phyloP scores from a whole-genome alignment of 2,113 vertebrate genomes.

The Lophochroa leadbeateri region DNA sequence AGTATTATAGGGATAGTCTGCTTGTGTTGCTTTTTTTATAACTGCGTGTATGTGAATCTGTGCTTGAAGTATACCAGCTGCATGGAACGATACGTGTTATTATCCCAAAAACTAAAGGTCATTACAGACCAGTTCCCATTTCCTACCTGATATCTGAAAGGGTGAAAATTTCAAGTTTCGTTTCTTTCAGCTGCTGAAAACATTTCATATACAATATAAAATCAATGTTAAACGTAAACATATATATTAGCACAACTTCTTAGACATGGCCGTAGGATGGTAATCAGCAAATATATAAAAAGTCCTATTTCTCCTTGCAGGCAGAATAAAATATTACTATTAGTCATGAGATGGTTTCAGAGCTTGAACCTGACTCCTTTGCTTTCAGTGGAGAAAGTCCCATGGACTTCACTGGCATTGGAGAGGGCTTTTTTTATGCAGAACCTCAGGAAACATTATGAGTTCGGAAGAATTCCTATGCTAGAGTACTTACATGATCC shows the following conservation, averaged over 20 bases:
- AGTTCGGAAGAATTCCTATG: neutral
- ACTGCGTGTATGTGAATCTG: neutral
- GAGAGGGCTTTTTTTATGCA: neutral
- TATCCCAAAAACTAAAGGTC: neutral
- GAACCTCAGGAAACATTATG: neutral
- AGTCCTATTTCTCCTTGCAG: neutral
- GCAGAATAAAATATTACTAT: neutral
- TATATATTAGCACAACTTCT: neutral
- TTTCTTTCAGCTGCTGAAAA: neutral
- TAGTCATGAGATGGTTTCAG: neutral
- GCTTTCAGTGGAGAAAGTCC: neutral
- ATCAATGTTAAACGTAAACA: neutral
- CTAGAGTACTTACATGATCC: neutral
- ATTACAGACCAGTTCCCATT: neutral
- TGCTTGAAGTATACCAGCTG: neutral
- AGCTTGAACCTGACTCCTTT: neutral
- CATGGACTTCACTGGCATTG: neutral
- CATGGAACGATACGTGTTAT: neutral
- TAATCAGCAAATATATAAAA: neutral
- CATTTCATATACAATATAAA: neutral
- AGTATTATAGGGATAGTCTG: neutral
- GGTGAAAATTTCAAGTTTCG: neutral
- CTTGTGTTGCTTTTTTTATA: neutral
- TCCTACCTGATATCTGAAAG: neutral
- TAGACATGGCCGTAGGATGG: neutral